These are phyloP conservation scores for Himalopsyche anomala DNA, from an alignment of 2,888 invertebrate genomes.

Conservation along the genomic window DNA sequence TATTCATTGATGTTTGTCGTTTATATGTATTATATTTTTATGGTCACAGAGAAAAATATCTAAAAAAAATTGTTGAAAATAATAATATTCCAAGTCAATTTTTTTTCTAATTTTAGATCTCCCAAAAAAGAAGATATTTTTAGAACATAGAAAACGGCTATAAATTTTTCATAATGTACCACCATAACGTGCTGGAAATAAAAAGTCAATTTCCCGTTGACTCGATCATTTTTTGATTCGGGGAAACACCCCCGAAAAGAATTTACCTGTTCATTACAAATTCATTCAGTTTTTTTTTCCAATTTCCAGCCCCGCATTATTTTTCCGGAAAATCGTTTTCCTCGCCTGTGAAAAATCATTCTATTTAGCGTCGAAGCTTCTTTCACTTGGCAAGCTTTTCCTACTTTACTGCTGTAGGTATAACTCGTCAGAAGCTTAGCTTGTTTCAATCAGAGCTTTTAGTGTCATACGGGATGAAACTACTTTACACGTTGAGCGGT, in stretches of 20 bases:
- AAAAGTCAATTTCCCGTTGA: neutral
- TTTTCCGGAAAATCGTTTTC: constrained; percentile 30
- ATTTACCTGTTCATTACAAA: constrained; percentile 26
- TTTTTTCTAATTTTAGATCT: too few relatives aligned
- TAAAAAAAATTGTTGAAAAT: too few relatives aligned
- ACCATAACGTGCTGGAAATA: neutral
- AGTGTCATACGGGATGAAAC: constrained; percentile 3
- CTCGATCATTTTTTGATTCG: constrained; percentile 16
- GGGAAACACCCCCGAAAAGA: neutral
- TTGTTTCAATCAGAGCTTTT: constrained; percentile 22
- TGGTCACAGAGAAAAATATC: too few relatives aligned
- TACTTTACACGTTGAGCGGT: neutral
- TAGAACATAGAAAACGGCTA: neutral
- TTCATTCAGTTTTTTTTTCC: constrained; percentile 24
- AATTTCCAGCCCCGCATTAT: constrained; percentile 34
- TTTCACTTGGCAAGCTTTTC: neutral
- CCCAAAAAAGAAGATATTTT: too few relatives aligned
- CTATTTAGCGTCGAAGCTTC: constrained; percentile 26
- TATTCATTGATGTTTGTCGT: too few relatives aligned
- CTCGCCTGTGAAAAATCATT: neutral
- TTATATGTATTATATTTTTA: too few relatives aligned
- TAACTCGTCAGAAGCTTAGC: constrained; percentile 2
- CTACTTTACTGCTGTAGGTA: neutral
- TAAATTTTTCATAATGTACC: neutral
- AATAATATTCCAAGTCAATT: too few relatives aligned